These are phyloP conservation scores for Carlito syrichta DNA, from an alignment of 2,113 vertebrate genomes.

Conservation along the genomic window DNA sequence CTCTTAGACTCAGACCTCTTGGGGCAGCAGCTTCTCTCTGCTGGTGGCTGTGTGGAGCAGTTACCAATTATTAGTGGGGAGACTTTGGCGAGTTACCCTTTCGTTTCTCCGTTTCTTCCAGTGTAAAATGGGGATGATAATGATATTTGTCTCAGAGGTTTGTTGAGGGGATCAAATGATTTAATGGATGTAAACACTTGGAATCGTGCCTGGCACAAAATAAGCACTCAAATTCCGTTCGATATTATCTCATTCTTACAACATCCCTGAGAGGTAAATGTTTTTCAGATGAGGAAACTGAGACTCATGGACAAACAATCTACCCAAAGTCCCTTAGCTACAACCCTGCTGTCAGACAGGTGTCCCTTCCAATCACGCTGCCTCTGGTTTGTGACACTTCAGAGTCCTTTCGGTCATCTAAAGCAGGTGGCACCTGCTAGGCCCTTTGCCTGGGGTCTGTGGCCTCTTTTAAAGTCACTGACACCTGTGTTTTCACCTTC, in stretches of 20 bases:
- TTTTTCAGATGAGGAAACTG: constrained; percentile 45
- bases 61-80: background rate
- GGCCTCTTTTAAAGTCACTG: background rate
- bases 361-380: background rate
- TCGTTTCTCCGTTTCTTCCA: background rate
- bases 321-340: background rate
- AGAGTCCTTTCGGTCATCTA: background rate
- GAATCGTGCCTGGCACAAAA: background rate
- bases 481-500: background rate
- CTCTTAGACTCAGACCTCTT: background rate
- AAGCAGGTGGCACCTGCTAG: background rate
- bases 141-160: background rate
- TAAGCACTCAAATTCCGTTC: background rate
- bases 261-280: background rate
- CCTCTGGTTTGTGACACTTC: background rate
- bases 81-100: background rate
- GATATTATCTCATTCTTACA: background rate
- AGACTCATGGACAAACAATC: background rate
- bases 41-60: background rate
- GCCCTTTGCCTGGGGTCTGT: background rate
- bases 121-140: background rate
- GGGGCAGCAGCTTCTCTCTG: background rate
- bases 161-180: background rate
- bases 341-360: background rate
- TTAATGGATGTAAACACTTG: background rate